phyloP scores from a whole-genome alignment of 2,888 invertebrate genomes.

The Cataglyphis livida region DNA sequence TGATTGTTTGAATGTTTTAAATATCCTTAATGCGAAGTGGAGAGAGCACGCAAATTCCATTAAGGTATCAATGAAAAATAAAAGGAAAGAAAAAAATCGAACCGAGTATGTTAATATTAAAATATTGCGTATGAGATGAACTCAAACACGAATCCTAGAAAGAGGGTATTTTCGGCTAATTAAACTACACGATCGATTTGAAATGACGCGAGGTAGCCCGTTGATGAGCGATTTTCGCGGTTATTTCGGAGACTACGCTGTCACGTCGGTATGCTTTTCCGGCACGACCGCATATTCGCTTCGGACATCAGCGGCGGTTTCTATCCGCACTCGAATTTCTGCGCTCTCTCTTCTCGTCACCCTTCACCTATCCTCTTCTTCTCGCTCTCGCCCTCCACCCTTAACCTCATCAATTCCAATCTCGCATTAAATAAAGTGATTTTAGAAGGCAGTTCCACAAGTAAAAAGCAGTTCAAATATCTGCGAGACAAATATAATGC shows the following conservation, averaged over 20 bases:
- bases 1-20: background rate
- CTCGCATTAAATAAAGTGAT: conserved; percentile 18
- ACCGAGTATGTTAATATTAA: background rate
- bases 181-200: conserved; percentile 2
- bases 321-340: background rate
- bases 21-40: background rate
- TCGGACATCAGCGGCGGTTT: background rate
- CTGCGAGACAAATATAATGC: background rate
- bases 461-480: background rate
- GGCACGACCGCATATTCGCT: background rate
- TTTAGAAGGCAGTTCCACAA: background rate
- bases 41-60: background rate
- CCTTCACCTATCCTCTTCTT: background rate
- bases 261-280: conserved; percentile 14
- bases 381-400: background rate
- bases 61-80: background rate
- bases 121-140: background rate
- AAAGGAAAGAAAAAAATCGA: background rate
- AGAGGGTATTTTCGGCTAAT: background rate
- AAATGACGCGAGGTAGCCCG: background rate
- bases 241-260: background rate
- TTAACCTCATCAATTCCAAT: background rate
- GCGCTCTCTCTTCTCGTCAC: background rate
- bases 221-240: background rate
- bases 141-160: background rate